Evolutionary conservation across 2,888 invertebrate genomes (phyloP).

Genomic region (Amaurobius ferox): DNA sequence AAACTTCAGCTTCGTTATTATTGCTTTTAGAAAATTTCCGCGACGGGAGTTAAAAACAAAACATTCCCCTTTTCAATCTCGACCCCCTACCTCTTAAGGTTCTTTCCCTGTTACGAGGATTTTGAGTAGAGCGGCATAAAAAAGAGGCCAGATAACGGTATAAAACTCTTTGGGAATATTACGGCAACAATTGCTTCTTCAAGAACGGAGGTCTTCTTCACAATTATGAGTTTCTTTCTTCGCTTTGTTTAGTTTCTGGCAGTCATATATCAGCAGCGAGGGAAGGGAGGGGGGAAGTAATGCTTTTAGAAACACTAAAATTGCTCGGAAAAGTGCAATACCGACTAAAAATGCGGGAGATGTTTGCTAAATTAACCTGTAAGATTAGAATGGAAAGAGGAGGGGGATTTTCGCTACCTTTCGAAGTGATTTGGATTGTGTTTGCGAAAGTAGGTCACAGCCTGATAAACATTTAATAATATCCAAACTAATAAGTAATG

Average conservation of each 20-base stretch:
- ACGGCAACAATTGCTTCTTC: conserved; percentile 36
- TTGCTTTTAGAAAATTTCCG: conserved; percentile 30
- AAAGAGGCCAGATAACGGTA: conserved; percentile 17
- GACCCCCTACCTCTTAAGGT: conserved; percentile 11
- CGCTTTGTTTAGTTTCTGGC: conserved; percentile 5
- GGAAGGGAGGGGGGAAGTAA: not conserved
- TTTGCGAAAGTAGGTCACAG: too few relatives aligned
- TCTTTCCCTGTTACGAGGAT: not conserved
- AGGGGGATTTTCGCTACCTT: not conserved
- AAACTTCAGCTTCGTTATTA: conserved; percentile 18
- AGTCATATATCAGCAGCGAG: conserved; percentile 13
- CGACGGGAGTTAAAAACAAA: conserved; percentile 41
- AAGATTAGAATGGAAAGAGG: not conserved
- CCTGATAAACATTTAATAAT: too few relatives aligned
- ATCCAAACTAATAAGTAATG: too few relatives aligned
- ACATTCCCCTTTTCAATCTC: conserved; percentile 21
- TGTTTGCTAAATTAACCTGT: not conserved
- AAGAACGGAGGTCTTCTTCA: not conserved
- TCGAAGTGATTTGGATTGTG: not conserved
- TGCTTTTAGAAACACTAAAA: not conserved
- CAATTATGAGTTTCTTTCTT: conserved; percentile 35
- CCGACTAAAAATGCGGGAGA: not conserved
- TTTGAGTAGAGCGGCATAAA: not conserved
- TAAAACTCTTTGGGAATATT: conserved; percentile 42
- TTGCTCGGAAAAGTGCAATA: not conserved